phyloP scores from a whole-genome alignment of 2,888 invertebrate genomes.

The Acleris laterana region DNA sequence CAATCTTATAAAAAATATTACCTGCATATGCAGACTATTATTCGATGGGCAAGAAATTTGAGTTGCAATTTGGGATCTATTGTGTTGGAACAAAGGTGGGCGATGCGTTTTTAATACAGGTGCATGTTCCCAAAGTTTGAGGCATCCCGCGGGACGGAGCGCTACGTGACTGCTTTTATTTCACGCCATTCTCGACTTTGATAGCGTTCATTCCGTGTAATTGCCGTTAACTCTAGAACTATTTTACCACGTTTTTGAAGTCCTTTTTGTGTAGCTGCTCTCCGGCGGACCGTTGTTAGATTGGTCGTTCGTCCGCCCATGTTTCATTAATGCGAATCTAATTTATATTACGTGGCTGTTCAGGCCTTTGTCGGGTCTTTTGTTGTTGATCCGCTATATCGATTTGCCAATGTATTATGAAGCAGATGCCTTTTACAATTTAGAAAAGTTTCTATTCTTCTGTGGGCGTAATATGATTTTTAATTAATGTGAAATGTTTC shows the following conservation, averaged over 20 bases:
- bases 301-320: constrained; percentile 68
- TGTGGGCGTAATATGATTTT: not conserved
- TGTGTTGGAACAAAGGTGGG: constrained; percentile 78
- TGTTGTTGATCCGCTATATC: constrained; percentile 60
- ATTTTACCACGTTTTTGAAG: constrained; percentile 71
- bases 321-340: constrained; percentile 79
- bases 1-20: constrained; percentile 57
- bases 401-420: constrained; percentile 55
- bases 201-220: constrained; percentile 76
- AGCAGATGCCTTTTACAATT: constrained; percentile 61
- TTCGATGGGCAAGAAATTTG: constrained; percentile 73
- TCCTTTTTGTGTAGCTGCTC: constrained; percentile 59
- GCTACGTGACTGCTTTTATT: constrained; percentile 77
- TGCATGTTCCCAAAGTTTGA: constrained; percentile 74
- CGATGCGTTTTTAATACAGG: constrained; percentile 80
- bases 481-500: constrained; percentile 6
- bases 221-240: constrained; percentile 74
- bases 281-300: constrained; percentile 66
- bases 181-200: constrained; percentile 72
- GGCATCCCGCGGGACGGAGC: constrained; percentile 50
- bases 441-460: constrained; percentile 37
- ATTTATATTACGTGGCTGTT: constrained; percentile 67
- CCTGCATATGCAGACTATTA: constrained; percentile 63
- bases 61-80: constrained; percentile 80
- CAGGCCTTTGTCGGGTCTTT: constrained; percentile 63